Evolutionary conservation across 37 sponge, comb jelly and placozoan genomes (phyloP), one percentile per base, ranked within the genome.

Genomic region (Chondrosia reniformis): DNA sequence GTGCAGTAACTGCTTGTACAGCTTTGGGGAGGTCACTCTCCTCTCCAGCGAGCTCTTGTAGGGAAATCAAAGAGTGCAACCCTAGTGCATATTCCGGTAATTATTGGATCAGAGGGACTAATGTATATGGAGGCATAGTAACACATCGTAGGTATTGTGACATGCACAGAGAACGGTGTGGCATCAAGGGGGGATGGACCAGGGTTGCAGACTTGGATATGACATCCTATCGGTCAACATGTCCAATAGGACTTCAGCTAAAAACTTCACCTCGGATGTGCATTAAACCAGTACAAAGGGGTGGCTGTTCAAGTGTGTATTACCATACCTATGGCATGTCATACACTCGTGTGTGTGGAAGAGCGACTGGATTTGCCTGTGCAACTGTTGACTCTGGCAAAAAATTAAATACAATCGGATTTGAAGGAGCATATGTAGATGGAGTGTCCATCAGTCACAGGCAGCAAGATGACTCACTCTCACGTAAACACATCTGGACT

Each of bases 241-340:
- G 67, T 17, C 67, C 67, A 19, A 7, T 5, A 19, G 67, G 67
- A 5, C 38, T 66, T 19, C 31, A 30, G 67, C 22, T 7, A 40
- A 66, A 21, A 8, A 66, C 67, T 66, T 30, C 33, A 8, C 67
- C 67, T 12, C 17, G 38, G 36, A 66, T 66, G 67, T 66, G 67
- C 17, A 36, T 19, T 34, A 36, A 40, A 22, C 31, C 22, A 40
- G 30, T 22, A 30, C 19, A 31, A 7, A 30, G 31, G 19, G 67
- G 5, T 19, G 67, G 67, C 36, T 66, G 67, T 31, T 36, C 67
- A 4, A 37, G 39, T 3, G 38, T 30, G 31, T 30, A 22, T 9
- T 66, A 66, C 39, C 13, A 66, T 19, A 66, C 67, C 7, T 66
- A 66, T 66, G 67, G 67, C 5, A 66, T 66, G 36, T 5, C 36